These are phyloP conservation scores for Globodera rostochiensis DNA, from an alignment of 1,140 invertebrate species.

Conservation along the genomic window DNA sequence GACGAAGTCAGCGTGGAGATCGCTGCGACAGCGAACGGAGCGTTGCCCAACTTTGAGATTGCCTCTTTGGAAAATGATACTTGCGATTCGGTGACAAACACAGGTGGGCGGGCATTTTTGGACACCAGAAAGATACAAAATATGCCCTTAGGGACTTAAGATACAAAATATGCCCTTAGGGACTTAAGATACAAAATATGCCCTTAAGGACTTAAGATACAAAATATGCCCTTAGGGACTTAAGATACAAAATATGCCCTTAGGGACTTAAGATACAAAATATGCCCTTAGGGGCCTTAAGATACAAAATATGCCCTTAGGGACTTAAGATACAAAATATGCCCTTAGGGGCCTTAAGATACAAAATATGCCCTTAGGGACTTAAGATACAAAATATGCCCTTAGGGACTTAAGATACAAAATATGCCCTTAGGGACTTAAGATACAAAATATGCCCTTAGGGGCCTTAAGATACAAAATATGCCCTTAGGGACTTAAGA, in stretches of 20 bases:
- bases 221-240: slow-evolving; percentile 26
- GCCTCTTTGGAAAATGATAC: slow-evolving; percentile 35
- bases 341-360: slow-evolving; percentile 37
- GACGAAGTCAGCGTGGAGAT: slow-evolving; percentile 73
- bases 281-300: slow-evolving; percentile 31
- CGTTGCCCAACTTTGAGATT: slow-evolving; percentile 54
- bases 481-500: slow-evolving; percentile 41
- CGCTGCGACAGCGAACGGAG: slow-evolving; percentile 47
- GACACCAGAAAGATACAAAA: slow-evolving; percentile 2
- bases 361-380: slow-evolving; percentile 28
- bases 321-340: slow-evolving; percentile 39
- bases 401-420: slow-evolving; percentile 48
- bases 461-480: too few species aligned
- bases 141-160: slow-evolving; percentile 39
- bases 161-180: slow-evolving; percentile 30
- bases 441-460: slow-evolving; percentile 8
- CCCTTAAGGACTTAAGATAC: slow-evolving; percentile 43
- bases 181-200: slow-evolving; percentile 33
- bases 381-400: slow-evolving; percentile 33
- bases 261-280: slow-evolving; percentile 47
- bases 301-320: slow-evolving; percentile 22
- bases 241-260: slow-evolving; percentile 33
- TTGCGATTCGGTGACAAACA: slow-evolving; percentile 50
- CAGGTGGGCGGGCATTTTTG: slow-evolving; percentile 27
- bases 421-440: slow-evolving; percentile 37